A percentile compares a stretch with the other conserved stretches of the same genome.
phyloP scores from a whole-genome alignment of 2,797 vertebrate species.

The Arctocebus calabarensis region DNA sequence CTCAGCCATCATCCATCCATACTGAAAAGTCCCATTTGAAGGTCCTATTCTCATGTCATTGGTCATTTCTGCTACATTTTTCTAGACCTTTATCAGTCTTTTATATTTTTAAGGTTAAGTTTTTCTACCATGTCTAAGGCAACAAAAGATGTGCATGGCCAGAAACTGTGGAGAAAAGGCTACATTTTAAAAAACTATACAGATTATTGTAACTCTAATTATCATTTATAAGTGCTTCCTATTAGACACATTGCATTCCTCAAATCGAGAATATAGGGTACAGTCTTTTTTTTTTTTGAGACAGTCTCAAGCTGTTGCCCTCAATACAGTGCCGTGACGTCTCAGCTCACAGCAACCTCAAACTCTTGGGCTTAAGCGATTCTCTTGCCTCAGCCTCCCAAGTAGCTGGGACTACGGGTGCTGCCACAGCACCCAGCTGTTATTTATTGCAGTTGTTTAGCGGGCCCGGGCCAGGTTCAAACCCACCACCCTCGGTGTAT shows the following conservation, averaged over 20 bases:
- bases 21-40: conserved; percentile 56
- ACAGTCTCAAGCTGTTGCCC: too few relatives aligned
- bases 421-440: too few relatives aligned
- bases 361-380: too few relatives aligned
- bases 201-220: conserved; percentile 15
- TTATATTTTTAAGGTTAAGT: conserved; percentile 9
- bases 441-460: too few relatives aligned
- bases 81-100: background rate
- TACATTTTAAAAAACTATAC: background rate
- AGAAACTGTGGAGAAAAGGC: background rate
- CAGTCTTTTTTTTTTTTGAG: background rate
- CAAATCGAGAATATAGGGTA: background rate
- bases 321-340: too few relatives aligned
- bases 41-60: conserved; percentile 35
- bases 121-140: background rate
- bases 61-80: conserved; percentile 62
- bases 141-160: background rate
- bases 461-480: too few relatives aligned
- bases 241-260: background rate
- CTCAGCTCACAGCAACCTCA: too few relatives aligned
- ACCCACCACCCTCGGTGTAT: too few relatives aligned
- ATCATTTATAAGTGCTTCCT: background rate
- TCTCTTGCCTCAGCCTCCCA: too few relatives aligned
- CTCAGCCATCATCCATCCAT: background rate
- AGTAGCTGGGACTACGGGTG: too few relatives aligned